A percentile compares a stretch with the other conserved stretches of the same genome.
phyloP scores from a whole-genome alignment of 2,797 vertebrate genomes.

The Euthynnus affinis region DNA sequence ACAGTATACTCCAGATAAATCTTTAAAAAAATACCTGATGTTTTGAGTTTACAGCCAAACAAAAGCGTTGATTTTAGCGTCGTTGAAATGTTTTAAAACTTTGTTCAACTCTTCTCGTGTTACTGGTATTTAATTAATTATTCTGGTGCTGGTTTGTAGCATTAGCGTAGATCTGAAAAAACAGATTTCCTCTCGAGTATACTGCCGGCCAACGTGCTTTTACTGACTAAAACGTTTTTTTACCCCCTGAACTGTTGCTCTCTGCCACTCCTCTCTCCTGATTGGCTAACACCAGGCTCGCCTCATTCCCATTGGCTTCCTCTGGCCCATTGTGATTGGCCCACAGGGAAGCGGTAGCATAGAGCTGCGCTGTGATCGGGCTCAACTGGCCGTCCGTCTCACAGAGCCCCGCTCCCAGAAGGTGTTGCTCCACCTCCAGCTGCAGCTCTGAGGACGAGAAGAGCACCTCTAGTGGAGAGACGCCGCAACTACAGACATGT shows the following conservation, averaged over 20 bases:
- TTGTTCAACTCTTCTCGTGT: not conserved
- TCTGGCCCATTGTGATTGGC: constrained; percentile 83
- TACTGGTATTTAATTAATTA: too few species aligned
- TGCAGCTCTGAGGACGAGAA: constrained; percentile 85
- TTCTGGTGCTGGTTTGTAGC: too few species aligned
- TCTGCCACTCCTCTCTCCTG: constrained; percentile 76
- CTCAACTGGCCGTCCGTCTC: constrained; percentile 81
- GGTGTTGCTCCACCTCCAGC: constrained; percentile 80
- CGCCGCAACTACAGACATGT: constrained; percentile 30
- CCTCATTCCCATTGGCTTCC: constrained; percentile 81
- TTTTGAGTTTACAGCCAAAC: not conserved
- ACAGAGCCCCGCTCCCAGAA: constrained; percentile 77
- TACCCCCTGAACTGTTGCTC: constrained; percentile 81
- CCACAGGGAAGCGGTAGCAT: constrained; percentile 72
- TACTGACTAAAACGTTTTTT: constrained; percentile 52
- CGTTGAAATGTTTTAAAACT: not conserved
- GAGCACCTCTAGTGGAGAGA: constrained; percentile 71
- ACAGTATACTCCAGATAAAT: not conserved
- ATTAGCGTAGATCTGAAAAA: too few species aligned
- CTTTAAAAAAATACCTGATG: not conserved
- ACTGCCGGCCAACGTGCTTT: not conserved
- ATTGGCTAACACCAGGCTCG: constrained; percentile 75
- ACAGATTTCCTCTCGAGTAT: not conserved
- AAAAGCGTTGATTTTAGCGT: not conserved
- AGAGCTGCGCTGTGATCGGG: constrained; percentile 81